Evolutionary conservation across 1,140 invertebrate species (phyloP).

Genomic region (Drosophila kikkawai): DNA sequence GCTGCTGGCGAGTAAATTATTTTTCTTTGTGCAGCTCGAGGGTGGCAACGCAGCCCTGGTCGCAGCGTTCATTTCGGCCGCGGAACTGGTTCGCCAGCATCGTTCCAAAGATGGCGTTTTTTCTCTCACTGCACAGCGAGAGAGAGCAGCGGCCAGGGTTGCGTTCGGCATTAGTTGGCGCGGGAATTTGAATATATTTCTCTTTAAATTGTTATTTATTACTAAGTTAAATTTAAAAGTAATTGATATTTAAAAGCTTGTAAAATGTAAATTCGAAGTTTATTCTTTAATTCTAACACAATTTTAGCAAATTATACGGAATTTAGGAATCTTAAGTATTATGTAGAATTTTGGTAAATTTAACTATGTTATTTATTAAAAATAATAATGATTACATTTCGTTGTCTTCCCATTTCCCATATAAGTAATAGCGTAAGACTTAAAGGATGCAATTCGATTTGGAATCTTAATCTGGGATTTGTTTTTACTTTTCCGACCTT

Average conservation of each 20-base stretch:
- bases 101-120: slow-evolving; percentile 9
- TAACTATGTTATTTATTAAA: neutral
- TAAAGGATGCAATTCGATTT: neutral
- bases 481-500: slow-evolving; percentile 11
- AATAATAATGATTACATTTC: neutral
- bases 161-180: neutral
- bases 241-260: neutral
- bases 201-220: neutral
- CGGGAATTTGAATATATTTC: neutral
- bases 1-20: slow-evolving; percentile 55
- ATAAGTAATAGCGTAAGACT: neutral
- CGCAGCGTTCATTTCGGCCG: slow-evolving; percentile 10
- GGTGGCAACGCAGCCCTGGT: slow-evolving; percentile 45
- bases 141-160: slow-evolving; percentile 15
- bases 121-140: slow-evolving; percentile 30
- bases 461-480: slow-evolving; percentile 2
- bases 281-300: neutral
- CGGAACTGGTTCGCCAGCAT: slow-evolving; percentile 26
- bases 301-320: too few relatives aligned
- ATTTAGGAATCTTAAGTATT: neutral
- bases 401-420: neutral
- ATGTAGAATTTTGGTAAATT: neutral
- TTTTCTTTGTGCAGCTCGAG: slow-evolving; percentile 54
- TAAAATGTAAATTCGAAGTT: neutral
- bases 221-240: neutral